A percentile compares a stretch with the other conserved stretches of the same genome.
phyloP scores from a whole-genome alignment of 2,113 vertebrate genomes.

The Sinosuthora webbiana region DNA sequence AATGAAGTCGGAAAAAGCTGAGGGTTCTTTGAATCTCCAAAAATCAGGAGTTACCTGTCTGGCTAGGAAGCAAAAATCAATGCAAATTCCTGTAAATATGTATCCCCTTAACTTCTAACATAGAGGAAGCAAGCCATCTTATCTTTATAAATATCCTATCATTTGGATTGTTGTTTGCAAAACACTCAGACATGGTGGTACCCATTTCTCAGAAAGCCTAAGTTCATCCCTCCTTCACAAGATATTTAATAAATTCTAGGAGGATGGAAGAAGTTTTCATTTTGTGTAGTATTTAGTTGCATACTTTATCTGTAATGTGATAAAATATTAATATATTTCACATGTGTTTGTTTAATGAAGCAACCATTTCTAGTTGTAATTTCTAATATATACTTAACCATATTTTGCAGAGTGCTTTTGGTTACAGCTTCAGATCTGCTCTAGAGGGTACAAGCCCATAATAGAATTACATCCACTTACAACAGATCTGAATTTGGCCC shows the following conservation, averaged over 20 bases:
- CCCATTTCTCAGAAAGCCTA: neutral
- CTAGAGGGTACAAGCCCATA: slow-evolving; percentile 44
- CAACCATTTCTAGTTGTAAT: neutral
- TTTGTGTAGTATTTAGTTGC: neutral
- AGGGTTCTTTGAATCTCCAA: neutral
- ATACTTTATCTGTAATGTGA: neutral
- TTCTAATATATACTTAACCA: slow-evolving; percentile 31
- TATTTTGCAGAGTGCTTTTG: slow-evolving; percentile 57
- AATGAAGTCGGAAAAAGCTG: neutral
- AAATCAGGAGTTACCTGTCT: neutral
- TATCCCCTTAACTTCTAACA: neutral
- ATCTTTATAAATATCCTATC: neutral
- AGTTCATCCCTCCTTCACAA: neutral
- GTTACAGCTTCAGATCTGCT: slow-evolving; percentile 57
- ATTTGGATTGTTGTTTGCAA: neutral
- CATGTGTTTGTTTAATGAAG: slow-evolving; percentile 2
- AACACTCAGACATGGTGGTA: neutral
- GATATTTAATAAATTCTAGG: neutral
- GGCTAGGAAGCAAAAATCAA: neutral
- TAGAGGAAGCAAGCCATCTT: neutral
- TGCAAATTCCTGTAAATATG: neutral
- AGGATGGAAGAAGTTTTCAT: neutral
- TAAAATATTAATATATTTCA: neutral
- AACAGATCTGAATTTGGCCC: slow-evolving; percentile 63
- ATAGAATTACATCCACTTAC: slow-evolving; percentile 65